Evolutionary conservation across 2,113 vertebrate species (phyloP).

Genomic region (Rhinolophus ferrumequinum): DNA sequence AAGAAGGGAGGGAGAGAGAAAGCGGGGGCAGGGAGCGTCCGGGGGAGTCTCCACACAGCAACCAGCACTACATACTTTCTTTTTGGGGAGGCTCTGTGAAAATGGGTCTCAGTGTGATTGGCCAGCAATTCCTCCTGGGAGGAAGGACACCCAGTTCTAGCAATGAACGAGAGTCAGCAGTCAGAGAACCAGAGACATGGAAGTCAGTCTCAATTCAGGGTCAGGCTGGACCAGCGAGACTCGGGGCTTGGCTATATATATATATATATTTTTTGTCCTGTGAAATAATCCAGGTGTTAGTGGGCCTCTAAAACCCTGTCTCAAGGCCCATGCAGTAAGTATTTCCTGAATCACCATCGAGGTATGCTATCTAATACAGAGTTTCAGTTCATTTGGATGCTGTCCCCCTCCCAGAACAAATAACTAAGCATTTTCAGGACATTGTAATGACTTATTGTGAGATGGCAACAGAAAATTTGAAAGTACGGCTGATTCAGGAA

Average conservation of each 20-base stretch:
- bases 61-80: neutral
- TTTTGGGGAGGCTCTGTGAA: neutral
- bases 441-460: slow-evolving; percentile 57
- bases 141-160: neutral
- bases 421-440: neutral
- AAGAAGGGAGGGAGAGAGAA: neutral
- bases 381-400: neutral
- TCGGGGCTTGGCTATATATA: neutral
- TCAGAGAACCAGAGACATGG: too few relatives aligned
- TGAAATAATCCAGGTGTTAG: neutral
- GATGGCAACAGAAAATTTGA: slow-evolving; percentile 36
- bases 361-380: neutral
- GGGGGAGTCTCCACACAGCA: too few relatives aligned
- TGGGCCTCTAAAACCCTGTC: neutral
- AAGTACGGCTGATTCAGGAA: slow-evolving; percentile 34
- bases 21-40: too few relatives aligned
- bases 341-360: neutral
- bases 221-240: neutral
- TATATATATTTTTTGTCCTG: neutral
- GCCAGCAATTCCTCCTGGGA: neutral
- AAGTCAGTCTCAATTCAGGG: neutral
- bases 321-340: neutral
- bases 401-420: neutral
- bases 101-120: neutral
- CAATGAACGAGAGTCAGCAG: neutral